Percentiles rank a stretch among this genome's conserved stretches.
These are phyloP conservation scores for Phyllostomus discolor DNA, from an alignment of 2,113 vertebrate species.

Conservation along the genomic window DNA sequence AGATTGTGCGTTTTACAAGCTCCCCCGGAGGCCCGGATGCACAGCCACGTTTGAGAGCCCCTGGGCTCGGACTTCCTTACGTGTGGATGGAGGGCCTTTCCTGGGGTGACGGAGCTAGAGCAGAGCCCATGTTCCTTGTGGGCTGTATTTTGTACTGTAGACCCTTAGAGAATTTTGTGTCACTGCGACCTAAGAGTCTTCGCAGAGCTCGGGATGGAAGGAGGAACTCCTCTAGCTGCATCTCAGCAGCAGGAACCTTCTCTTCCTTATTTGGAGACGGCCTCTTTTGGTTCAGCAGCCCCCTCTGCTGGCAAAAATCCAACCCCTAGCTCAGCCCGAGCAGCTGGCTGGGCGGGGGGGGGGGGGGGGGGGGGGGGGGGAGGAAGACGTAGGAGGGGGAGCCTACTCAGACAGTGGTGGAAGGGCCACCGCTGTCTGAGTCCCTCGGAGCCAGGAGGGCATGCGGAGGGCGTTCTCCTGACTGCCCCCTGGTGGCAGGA, in stretches of 20 bases:
- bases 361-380: neutral
- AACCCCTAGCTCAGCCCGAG: neutral
- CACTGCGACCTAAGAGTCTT: neutral
- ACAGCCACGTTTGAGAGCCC: neutral
- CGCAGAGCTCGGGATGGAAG: neutral
- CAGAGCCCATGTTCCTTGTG: neutral
- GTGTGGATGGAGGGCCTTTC: neutral
- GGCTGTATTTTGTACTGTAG: neutral
- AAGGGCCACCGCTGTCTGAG: neutral
- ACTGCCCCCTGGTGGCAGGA: neutral
- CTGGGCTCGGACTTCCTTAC: neutral
- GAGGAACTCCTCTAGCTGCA: neutral
- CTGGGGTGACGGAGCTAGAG: neutral
- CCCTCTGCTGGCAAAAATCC: slow-evolving; percentile 57
- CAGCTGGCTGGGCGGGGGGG: neutral
- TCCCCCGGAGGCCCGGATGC: neutral
- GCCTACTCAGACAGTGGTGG: neutral
- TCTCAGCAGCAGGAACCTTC: neutral
- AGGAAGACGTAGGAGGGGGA: rapidly evolving
- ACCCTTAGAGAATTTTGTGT: neutral
- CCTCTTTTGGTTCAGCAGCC: slow-evolving; percentile 16
- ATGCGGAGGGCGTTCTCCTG: neutral
- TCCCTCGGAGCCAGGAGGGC: neutral
- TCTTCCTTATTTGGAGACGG: neutral
- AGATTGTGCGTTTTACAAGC: neutral